Evolutionary conservation across 1,140 invertebrate genomes (phyloP), one percentile per base, ranked within the genome.

Genomic region (Halictus rubicundus): DNA sequence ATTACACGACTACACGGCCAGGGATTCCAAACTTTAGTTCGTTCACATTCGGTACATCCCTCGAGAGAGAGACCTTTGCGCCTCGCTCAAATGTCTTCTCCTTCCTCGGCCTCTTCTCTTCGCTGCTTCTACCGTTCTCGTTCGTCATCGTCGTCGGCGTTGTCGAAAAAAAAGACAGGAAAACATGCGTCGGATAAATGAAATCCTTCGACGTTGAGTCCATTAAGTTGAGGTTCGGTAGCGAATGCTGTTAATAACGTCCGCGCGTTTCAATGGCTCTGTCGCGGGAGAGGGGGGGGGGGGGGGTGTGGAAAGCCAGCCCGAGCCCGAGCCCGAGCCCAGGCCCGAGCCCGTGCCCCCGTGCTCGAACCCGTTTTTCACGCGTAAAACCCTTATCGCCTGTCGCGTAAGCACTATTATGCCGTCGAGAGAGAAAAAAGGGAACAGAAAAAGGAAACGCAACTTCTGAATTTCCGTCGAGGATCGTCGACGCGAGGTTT

Each of bases 401-500:
- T 42, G 37, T 49, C 25, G 76, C 32, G 57, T 78, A 54, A 78
- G 76, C 72, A 52, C 37, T 57, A 72, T 72, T 78, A 72, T 72
- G 23, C 60, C 39, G 64, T 78, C 39, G 32, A 4, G 21, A 69
- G 59, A 46, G 52, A 70, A 54, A 19, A 57, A 39, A 32, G 37
- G 23, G 52, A 46, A 65, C 14, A 42, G 25, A 25, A 42, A 49
- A 66, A 75, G 57, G 59, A 71, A 78, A 70, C n/a, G 68, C 21
- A 32, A 65, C 68, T 72, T 77, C 37, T 72, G 74, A 78, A 78
- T 81, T 78, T 81, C 80, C 61, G 61, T 71, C n/a, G 46, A 81
- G 74, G 74, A 70, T 81, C 79, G 79, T 81, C 79, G 79, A 77
- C 74, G 68, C 65, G 78, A 74, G 54, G 79, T 57, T 77, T 80